These are phyloP conservation scores for Protosalanx chinensis DNA, from an alignment of 2,797 vertebrate genomes.

Conservation along the genomic window DNA sequence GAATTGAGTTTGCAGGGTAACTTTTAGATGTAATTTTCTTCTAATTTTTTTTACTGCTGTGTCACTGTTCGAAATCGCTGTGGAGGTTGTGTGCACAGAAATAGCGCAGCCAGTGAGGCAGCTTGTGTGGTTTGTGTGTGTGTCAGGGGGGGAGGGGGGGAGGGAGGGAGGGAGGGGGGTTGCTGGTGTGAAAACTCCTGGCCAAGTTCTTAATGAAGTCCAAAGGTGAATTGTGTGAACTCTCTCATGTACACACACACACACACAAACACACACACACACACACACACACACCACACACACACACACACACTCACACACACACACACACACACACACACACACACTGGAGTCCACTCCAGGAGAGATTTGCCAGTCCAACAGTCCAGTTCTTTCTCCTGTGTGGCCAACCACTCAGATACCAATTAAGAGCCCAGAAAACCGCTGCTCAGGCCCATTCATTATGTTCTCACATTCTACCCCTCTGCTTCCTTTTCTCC, in stretches of 20 bases:
- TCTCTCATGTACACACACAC: slow-evolving; percentile 6
- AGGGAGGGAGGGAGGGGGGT: slow-evolving; percentile 6
- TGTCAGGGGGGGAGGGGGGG: slow-evolving; percentile 10
- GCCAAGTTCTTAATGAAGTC: slow-evolving; percentile 58
- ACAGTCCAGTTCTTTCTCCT: slow-evolving; percentile 26
- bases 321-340: too few species aligned
- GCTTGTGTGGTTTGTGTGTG: background rate
- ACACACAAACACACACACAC: too few species aligned
- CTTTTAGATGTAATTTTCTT: slow-evolving; percentile 31
- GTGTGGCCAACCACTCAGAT: slow-evolving; percentile 18
- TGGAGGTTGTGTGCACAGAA: slow-evolving; percentile 35
- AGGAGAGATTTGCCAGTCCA: slow-evolving; percentile 24
- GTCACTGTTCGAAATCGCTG: slow-evolving; percentile 34
- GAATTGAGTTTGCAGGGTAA: slow-evolving; percentile 42
- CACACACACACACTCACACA: too few species aligned
- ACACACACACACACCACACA: too few species aligned
- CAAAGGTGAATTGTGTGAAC: slow-evolving; percentile 46
- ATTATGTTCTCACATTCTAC: slow-evolving; percentile 1
- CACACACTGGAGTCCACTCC: slow-evolving; percentile 6
- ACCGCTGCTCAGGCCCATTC: slow-evolving; percentile 14
- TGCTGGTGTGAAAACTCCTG: slow-evolving; percentile 39
- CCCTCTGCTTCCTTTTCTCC: background rate
- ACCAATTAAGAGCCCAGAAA: slow-evolving; percentile 29
- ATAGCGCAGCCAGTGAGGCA: slow-evolving; percentile 7
- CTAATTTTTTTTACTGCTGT: slow-evolving; percentile 1